phyloP scores from a whole-genome alignment of 2,888 invertebrate genomes.

The Leptinotarsa juncta region DNA sequence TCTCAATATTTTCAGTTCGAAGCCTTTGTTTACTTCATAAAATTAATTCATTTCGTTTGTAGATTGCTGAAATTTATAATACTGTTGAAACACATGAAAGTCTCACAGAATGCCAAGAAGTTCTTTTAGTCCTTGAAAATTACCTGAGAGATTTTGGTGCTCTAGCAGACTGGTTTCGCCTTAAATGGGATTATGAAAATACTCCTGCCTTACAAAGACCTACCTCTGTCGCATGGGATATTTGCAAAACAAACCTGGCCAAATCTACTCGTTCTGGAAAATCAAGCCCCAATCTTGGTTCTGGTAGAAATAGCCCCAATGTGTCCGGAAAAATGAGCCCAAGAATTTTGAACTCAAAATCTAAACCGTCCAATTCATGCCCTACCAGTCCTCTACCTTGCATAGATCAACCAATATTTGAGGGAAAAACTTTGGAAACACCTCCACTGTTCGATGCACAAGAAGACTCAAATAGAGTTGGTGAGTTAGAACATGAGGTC shows the following conservation, averaged over 20 bases:
- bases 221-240: conserved; percentile 94
- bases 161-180: conserved; percentile 91
- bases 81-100: conserved; percentile 96
- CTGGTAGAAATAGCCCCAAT: conserved; percentile 72
- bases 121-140: conserved; percentile 92
- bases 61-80: conserved; percentile 93
- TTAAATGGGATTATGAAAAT: conserved; percentile 94
- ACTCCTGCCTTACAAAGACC: conserved; percentile 87
- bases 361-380: conserved; percentile 53
- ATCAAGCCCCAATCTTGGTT: conserved; percentile 67
- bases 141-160: conserved; percentile 95
- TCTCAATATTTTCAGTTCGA: neutral
- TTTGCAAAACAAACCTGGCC: conserved; percentile 81
- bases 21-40: conserved; percentile 1
- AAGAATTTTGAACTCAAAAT: conserved; percentile 66
- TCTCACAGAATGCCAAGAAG: conserved; percentile 95
- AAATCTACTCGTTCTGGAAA: conserved; percentile 64
- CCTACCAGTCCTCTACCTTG: conserved; percentile 66
- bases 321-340: conserved; percentile 73
- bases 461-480: conserved; percentile 3
- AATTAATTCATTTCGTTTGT: conserved; percentile 43
- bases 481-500: conserved; percentile 18
- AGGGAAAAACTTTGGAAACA: conserved; percentile 54
- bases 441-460: neutral
- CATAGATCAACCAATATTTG: conserved; percentile 63